phyloP scores from a whole-genome alignment of 2,113 vertebrate genomes.

The Cisticola juncidis region DNA sequence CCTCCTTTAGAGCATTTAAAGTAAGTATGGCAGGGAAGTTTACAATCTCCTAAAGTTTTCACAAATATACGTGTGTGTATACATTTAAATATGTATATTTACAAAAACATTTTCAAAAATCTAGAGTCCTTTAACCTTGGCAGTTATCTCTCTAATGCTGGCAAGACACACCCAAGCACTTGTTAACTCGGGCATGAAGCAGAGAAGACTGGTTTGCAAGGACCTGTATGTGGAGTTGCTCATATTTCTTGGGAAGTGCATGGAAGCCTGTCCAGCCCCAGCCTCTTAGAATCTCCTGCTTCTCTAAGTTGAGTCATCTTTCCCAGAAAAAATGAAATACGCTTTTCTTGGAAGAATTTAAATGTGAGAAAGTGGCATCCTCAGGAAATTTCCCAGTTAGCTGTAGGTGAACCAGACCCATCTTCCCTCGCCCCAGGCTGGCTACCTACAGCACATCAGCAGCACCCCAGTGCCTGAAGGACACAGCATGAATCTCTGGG shows the following conservation, averaged over 20 bases:
- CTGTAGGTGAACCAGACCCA: background rate
- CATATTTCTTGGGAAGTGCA: accelerated
- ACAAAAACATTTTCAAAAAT: background rate
- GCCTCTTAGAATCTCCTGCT: background rate
- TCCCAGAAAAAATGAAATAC: background rate
- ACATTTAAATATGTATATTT: background rate
- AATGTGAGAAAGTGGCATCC: background rate
- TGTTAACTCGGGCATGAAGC: background rate
- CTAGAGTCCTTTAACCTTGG: background rate
- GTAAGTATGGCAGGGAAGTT: background rate
- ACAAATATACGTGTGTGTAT: background rate
- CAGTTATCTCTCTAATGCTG: background rate
- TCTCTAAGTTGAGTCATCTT: background rate
- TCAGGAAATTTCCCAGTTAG: background rate
- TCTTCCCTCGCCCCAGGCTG: background rate
- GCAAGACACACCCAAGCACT: background rate
- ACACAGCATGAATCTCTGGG: background rate
- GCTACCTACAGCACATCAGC: background rate
- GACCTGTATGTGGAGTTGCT: accelerated
- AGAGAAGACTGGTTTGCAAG: background rate
- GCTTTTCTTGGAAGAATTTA: background rate
- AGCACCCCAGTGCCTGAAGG: background rate
- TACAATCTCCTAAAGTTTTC: background rate
- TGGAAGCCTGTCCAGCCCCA: background rate
- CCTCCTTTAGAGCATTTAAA: background rate